Percentiles rank a stretch among this genome's conserved stretches.
phyloP scores from a whole-genome alignment of 2,888 invertebrate species.

The Pollenia angustigena region DNA sequence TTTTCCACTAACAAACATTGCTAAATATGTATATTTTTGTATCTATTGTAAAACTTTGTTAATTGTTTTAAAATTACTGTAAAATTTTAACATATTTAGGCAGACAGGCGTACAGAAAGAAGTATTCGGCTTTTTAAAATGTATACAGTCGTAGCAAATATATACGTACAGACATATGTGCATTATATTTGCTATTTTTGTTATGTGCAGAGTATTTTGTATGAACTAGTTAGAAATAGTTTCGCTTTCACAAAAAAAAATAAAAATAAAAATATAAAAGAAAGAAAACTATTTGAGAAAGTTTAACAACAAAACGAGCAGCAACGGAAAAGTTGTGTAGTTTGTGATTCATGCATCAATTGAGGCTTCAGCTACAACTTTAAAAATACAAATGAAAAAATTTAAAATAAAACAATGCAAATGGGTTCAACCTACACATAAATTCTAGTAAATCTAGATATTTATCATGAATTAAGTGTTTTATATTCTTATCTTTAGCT shows the following conservation, averaged over 20 bases:
- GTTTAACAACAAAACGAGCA: constrained; percentile 29
- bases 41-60: constrained; percentile 46
- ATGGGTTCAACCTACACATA: background rate
- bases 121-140: background rate
- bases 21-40: background rate
- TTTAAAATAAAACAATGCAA: background rate
- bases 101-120: constrained; percentile 18
- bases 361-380: constrained; percentile 22
- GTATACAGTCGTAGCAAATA: background rate
- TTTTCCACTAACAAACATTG: background rate
- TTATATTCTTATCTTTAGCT: background rate
- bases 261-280: constrained; percentile 25
- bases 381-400: background rate
- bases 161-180: background rate
- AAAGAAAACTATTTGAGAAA: constrained; percentile 50
- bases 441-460: background rate
- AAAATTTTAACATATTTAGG: constrained; percentile 41
- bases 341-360: constrained; percentile 29
- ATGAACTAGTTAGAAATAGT: constrained; percentile 46
- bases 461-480: background rate
- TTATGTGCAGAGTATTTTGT: constrained; percentile 23
- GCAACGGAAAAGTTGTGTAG: constrained; percentile 27
- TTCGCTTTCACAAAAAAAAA: constrained; percentile 39
- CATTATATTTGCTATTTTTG: constrained; percentile 4
- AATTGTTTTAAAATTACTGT: constrained; percentile 58